phyloP scores from a whole-genome alignment of 2,888 invertebrate genomes.

The Pollenia griseotomentosa region DNA sequence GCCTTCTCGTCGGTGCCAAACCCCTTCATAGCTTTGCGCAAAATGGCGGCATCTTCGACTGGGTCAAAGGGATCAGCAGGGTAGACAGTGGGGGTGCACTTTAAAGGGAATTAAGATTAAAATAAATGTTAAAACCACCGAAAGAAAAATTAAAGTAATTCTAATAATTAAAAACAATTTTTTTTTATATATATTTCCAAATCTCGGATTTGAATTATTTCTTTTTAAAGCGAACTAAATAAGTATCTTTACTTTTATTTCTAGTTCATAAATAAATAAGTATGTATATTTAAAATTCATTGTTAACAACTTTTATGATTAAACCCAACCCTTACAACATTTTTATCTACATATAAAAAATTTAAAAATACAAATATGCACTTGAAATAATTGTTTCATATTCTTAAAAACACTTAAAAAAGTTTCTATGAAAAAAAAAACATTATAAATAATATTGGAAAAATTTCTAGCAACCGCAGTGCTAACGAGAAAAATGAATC shows the following conservation, averaged over 20 bases:
- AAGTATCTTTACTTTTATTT: neutral
- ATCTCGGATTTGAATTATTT: neutral
- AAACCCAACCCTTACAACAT: constrained; percentile 43
- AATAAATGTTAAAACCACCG: neutral
- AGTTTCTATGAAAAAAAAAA: neutral
- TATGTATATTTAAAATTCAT: neutral
- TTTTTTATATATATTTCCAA: no score
- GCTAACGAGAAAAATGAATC: constrained; percentile 21
- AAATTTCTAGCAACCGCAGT: constrained; percentile 19
- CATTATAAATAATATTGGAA: neutral
- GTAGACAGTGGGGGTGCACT: constrained; percentile 95
- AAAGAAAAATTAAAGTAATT: no score
- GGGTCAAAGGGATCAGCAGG: constrained; percentile 95
- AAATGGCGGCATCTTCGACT: constrained; percentile 91
- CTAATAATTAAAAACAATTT: no score
- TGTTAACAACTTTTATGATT: constrained; percentile 12
- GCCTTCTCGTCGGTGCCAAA: constrained; percentile 96
- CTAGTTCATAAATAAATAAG: neutral
- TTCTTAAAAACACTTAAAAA: constrained; percentile 40
- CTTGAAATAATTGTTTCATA: constrained; percentile 61
- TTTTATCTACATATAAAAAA: constrained; percentile 17
- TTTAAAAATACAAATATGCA: constrained; percentile 55
- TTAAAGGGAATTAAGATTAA: constrained; percentile 46
- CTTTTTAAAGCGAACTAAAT: neutral
- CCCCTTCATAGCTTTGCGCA: constrained; percentile 96